Evolutionary conservation across 1,140 invertebrate species (phyloP).

Genomic region (Eriocheir sinensis): DNA sequence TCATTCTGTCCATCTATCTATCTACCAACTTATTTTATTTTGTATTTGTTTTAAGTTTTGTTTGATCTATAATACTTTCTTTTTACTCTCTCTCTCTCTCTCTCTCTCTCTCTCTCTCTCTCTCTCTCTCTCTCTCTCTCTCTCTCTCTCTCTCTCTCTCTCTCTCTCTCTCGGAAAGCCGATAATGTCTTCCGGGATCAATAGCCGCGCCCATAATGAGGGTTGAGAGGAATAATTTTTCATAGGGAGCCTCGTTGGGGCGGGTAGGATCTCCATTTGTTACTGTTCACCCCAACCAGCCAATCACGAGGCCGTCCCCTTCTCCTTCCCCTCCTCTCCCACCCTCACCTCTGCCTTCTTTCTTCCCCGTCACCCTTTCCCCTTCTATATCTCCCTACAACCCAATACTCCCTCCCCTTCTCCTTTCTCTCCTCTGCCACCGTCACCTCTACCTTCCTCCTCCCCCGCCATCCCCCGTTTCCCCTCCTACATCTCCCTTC

Average conservation of each 20-base stretch:
- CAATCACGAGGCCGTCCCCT: conserved; percentile 43
- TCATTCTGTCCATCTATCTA: neutral
- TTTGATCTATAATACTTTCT: neutral
- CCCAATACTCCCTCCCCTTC: no score
- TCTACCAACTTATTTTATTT: neutral
- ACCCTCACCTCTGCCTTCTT: neutral
- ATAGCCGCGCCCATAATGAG: conserved; percentile 50
- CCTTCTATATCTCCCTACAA: no score
- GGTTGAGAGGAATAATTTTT: conserved; percentile 38
- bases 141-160: conserved; percentile 20
- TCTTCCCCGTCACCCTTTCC: no score
- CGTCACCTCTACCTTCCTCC: neutral
- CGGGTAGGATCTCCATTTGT: conserved; percentile 44
- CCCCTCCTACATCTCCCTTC: no score
- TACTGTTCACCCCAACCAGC: neutral
- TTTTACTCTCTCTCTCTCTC: no score
- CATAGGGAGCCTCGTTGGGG: conserved; percentile 52
- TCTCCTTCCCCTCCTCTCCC: neutral
- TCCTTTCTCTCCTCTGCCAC: no score
- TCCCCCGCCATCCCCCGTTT: no score
- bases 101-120: neutral
- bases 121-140: conserved; percentile 10
- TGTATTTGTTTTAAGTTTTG: neutral
- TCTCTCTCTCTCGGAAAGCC: neutral
- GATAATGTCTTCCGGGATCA: conserved; percentile 40